Conservation (phyloP, 2,797 vertebrate genomes). For the Coregonus ussuriensis region DNA sequence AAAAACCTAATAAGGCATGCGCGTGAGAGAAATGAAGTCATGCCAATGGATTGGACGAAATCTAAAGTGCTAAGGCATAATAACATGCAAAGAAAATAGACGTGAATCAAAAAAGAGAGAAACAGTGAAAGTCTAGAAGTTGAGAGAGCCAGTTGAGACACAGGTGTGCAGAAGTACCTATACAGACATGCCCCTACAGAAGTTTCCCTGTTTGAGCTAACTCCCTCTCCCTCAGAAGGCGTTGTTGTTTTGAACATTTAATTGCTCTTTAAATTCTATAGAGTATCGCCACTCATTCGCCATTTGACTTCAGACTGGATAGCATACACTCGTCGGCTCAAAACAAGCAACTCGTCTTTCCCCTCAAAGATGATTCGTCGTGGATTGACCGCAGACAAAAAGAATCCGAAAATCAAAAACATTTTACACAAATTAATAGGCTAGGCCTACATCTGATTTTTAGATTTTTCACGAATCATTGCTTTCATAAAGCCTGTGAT, state of each 20-base stretch:
- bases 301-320: slow-evolving; percentile 69
- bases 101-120: not conserved
- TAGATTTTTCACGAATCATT: too few relatives aligned
- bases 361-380: slow-evolving; percentile 61
- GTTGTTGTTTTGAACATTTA: slow-evolving; percentile 15
- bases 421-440: not conserved
- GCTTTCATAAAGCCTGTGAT: too few relatives aligned
- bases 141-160: too few relatives aligned
- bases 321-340: slow-evolving; percentile 56
- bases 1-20: not conserved
- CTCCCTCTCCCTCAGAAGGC: not conserved
- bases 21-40: not conserved
- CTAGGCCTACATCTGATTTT: not conserved
- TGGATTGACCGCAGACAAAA: not conserved
- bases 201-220: not conserved
- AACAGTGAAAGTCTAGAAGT: too few relatives aligned
- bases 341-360: slow-evolving; percentile 66
- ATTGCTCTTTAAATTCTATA: slow-evolving; percentile 53
- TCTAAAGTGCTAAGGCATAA: not conserved
- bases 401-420: not conserved
- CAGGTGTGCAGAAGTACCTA: too few relatives aligned
- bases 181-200: not conserved
- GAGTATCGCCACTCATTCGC: slow-evolving; percentile 43
- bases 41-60: not conserved
- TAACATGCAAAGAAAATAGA: too few relatives aligned